A percentile compares a stretch with the other conserved stretches of the same genome.
Conservation (phyloP, 1,140 invertebrate species). For the Ridgeia piscesae region DNA sequence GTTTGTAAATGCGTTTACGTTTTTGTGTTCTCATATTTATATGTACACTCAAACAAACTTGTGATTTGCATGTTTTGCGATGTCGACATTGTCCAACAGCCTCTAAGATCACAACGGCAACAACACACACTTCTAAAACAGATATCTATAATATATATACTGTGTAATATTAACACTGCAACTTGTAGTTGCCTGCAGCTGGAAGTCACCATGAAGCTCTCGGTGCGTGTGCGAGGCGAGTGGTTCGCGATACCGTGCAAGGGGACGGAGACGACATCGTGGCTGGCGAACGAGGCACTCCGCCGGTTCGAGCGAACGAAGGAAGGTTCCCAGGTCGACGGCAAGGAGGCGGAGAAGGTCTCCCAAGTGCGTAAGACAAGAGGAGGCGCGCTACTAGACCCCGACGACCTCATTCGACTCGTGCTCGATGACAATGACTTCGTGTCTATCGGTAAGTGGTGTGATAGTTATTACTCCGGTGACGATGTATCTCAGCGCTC, state of each 20-base stretch:
- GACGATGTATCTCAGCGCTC: not conserved
- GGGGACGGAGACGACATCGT: conserved; percentile 57
- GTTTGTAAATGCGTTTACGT: too few species aligned
- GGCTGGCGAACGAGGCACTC: conserved; percentile 66
- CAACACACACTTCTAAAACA: too few species aligned
- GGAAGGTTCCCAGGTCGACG: conserved; percentile 31
- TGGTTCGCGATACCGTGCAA: conserved; percentile 70
- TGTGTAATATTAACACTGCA: too few species aligned
- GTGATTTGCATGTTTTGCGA: too few species aligned
- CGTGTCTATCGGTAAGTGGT: conserved; percentile 64
- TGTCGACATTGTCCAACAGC: too few species aligned
- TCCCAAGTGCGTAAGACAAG: conserved; percentile 66
- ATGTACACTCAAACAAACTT: too few species aligned
- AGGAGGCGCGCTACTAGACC: conserved; percentile 67
- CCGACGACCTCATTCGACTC: conserved; percentile 62
- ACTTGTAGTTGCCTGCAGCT: not conserved
- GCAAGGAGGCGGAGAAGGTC: conserved; percentile 55
- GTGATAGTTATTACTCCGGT: not conserved
- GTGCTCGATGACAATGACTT: conserved; percentile 70
- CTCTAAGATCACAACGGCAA: too few species aligned
- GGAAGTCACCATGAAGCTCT: conserved; percentile 64
- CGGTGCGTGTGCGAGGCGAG: conserved; percentile 65
- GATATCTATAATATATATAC: too few species aligned
- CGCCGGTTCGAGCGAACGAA: conserved; percentile 43
- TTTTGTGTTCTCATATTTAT: too few species aligned